phyloP scores from a whole-genome alignment of 2,113 vertebrate species.

The Tachycineta bicolor region DNA sequence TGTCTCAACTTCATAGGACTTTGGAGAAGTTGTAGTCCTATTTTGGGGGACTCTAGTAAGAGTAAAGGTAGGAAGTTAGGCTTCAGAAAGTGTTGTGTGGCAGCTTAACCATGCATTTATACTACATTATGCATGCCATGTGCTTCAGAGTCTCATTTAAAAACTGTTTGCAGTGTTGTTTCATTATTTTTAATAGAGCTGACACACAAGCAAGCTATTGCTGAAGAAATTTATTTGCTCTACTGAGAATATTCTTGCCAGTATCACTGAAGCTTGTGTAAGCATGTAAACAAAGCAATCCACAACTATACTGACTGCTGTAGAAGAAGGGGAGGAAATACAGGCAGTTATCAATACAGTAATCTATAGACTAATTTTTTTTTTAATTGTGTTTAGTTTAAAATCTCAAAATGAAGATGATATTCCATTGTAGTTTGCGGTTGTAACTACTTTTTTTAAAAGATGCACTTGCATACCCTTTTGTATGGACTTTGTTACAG shows the following conservation, averaged over 20 bases:
- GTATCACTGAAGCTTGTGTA: neutral
- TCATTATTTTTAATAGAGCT: neutral
- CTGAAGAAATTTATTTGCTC: neutral
- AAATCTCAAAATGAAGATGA: neutral
- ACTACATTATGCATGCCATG: neutral
- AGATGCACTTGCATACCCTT: neutral
- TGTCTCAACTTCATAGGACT: neutral
- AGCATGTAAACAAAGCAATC: neutral
- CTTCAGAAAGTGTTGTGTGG: neutral
- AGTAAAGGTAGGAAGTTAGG: neutral
- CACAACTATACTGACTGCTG: neutral
- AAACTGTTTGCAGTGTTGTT: neutral
- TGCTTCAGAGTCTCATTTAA: neutral
- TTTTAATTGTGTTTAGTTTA: neutral
- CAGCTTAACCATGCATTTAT: neutral
- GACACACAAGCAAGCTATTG: neutral
- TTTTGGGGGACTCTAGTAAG: neutral
- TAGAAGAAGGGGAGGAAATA: neutral
- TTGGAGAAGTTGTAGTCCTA: neutral
- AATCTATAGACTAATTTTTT: constrained; percentile 34
- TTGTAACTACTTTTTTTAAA: neutral
- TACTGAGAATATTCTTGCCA: neutral
- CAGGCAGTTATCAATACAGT: neutral
- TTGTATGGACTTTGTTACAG: neutral
- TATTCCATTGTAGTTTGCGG: neutral